Evolutionary conservation across 2,888 invertebrate genomes (phyloP), one percentile per base, ranked within the genome.

Genomic region (Blastobasis lacticolella): DNA sequence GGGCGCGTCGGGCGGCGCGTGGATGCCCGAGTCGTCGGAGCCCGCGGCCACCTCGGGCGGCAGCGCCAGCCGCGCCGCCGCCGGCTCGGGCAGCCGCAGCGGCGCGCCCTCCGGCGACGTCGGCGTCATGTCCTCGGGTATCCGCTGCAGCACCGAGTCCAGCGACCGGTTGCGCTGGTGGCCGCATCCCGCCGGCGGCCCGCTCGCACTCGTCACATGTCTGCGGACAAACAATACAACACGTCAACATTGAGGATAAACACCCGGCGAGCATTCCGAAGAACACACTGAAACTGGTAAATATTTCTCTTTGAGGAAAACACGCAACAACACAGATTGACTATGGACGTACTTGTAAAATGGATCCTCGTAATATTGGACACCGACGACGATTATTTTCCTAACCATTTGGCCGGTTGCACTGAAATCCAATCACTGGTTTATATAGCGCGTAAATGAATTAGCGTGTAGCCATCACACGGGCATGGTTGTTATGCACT

Each of bases 141-240:
- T 96, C 78, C 95, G 90, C 79, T 96, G 96, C 59, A 96, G 90
- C 55, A 95, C 96, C 54, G 96, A 96, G 80, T 97, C 96, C 78
- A 96, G 88, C 75, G 96, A 96, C 61, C 96, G 92, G 89, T 96
- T 96, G 67, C 96, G 92, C 83, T 96, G 96, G 78, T 95, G 95
- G 68, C 93, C 91, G 60, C 93, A 86, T 83, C 85, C 87, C 57
- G 85, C 78, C 49, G 86, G 83, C 77, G 86, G 86, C 73, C 84
- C 85, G 54, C 69, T 81, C 42, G 78, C 71, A 49, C 80, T 79
- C 70, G 83, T 84, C 85, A 87, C 85, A 80, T 88, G 85, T 70
- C 88, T 88, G 74, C 43, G 63, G 68, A 81, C 81, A 86, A 81
- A 69, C 55, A 66, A 59, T 68, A 63, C 64, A 58, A 59, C 8